Conservation (phyloP, 1,140 invertebrate species). For the Lepidostoma basale region DNA sequence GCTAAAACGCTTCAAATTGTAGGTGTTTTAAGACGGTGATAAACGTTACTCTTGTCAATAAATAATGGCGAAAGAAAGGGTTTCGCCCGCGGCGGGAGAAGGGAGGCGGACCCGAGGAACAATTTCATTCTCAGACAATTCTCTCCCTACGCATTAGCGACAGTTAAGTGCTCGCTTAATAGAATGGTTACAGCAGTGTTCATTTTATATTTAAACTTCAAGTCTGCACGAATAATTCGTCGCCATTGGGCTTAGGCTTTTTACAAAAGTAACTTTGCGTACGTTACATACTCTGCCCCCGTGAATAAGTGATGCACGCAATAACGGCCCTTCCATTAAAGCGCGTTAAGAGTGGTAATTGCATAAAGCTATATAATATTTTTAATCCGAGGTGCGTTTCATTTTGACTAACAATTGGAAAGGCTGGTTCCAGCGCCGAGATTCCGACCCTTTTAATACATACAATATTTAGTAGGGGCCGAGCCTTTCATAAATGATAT, state of each 20-base stretch:
- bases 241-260: constrained; percentile 8
- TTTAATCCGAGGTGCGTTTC: constrained; percentile 3
- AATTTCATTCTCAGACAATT: constrained; percentile 4
- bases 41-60: no score
- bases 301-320: constrained; percentile 14
- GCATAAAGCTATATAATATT: constrained; percentile 1
- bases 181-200: constrained; percentile 8
- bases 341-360: background rate
- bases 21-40: no score
- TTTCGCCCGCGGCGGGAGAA: no score
- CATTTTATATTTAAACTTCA: constrained; percentile 18
- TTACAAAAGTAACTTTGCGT: constrained; percentile 11
- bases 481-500: background rate
- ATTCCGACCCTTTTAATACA: constrained; percentile 17
- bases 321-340: constrained; percentile 10
- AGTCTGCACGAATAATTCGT: constrained; percentile 15
- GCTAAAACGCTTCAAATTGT: no score
- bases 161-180: constrained; percentile 17
- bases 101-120: no score
- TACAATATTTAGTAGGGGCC: background rate
- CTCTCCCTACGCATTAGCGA: constrained; percentile 1
- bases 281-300: constrained; percentile 5
- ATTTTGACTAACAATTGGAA: constrained; percentile 11
- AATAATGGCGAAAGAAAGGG: no score
- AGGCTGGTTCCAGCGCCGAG: background rate